Evolutionary conservation across 1,140 invertebrate genomes (phyloP).

Genomic region (Pachyrhynchus sulphureomaculatus): DNA sequence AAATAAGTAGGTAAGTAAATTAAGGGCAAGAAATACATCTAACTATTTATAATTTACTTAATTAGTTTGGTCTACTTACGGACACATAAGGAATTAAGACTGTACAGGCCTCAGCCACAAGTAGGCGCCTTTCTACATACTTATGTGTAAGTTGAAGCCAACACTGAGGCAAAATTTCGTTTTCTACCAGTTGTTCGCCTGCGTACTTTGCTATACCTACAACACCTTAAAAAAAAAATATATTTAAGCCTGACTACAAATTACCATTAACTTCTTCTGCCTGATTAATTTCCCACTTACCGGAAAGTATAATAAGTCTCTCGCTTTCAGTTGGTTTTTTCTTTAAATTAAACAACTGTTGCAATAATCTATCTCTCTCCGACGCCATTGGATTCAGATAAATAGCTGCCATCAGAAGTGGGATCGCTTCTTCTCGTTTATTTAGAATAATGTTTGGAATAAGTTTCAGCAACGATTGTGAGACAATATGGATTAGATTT

Average conservation of each 20-base stretch:
- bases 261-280: too few species aligned
- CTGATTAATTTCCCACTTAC: too few species aligned
- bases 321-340: constrained; percentile 73
- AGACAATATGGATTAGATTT: constrained; percentile 53
- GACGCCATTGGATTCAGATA: constrained; percentile 61
- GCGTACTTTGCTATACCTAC: constrained; percentile 61
- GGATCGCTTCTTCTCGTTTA: constrained; percentile 73
- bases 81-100: constrained; percentile 67
- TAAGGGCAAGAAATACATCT: constrained; percentile 58
- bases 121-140: constrained; percentile 66
- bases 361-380: constrained; percentile 67
- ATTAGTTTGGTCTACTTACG: constrained; percentile 19
- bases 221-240: constrained; percentile 55
- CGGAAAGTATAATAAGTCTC: constrained; percentile 66
- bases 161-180: constrained; percentile 73
- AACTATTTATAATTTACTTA: too few species aligned
- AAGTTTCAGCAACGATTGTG: constrained; percentile 60
- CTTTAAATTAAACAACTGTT: constrained; percentile 74
- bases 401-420: constrained; percentile 66
- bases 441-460: constrained; percentile 70
- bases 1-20: background rate
- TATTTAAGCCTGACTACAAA: too few species aligned
- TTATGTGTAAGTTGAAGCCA: constrained; percentile 79
- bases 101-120: constrained; percentile 73
- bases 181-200: constrained; percentile 60